Evolutionary conservation across 2,797 vertebrate species (phyloP).

Genomic region (Acomys russatus): DNA sequence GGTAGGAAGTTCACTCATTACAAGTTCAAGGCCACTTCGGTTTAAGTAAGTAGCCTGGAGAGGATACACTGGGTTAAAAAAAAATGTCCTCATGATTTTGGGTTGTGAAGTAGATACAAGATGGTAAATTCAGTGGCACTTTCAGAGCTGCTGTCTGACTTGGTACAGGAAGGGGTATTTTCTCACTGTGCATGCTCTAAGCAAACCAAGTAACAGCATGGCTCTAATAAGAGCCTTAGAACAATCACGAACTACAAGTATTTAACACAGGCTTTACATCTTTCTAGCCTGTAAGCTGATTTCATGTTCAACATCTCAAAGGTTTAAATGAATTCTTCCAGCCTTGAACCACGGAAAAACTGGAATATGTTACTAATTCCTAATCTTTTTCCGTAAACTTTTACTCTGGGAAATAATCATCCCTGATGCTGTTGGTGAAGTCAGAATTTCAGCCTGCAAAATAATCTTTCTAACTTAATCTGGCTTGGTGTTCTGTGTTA

Average conservation of each 20-base stretch:
- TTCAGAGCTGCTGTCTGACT: background rate
- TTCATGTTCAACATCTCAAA: constrained; percentile 52
- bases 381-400: constrained; percentile 55
- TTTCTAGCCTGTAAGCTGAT: constrained; percentile 43
- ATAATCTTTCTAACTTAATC: constrained; percentile 74
- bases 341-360: constrained; percentile 64
- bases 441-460: constrained; percentile 64
- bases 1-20: background rate
- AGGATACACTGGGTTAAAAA: background rate
- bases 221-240: constrained; percentile 53
- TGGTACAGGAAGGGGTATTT: constrained; percentile 52
- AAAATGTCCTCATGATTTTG: constrained; percentile 50
- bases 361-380: constrained; percentile 62
- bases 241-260: constrained; percentile 66
- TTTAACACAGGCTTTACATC: constrained; percentile 59
- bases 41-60: background rate
- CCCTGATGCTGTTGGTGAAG: constrained; percentile 65
- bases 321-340: constrained; percentile 66
- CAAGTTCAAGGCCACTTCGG: background rate
- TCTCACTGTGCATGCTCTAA: constrained; percentile 28
- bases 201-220: constrained; percentile 61
- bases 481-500: constrained; percentile 63
- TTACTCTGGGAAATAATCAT: constrained; percentile 65
- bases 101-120: constrained; percentile 34
- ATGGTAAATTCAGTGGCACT: constrained; percentile 25